Evolutionary conservation across 92 coral and sea anemone genomes (phyloP).

Genomic region (Siderastrea siderea): DNA sequence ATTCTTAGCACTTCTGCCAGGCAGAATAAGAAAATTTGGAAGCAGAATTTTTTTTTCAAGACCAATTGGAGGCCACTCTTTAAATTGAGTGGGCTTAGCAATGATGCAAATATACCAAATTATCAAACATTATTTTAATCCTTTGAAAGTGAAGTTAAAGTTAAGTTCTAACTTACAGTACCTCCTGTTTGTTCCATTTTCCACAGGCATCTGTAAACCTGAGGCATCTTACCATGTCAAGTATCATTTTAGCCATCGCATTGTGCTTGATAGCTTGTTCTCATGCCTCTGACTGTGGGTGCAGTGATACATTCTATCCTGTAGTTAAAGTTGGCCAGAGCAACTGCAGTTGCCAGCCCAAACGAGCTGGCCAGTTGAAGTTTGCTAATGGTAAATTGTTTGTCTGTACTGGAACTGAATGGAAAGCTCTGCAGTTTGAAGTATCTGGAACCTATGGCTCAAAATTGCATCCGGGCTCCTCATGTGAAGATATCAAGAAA

Average conservation of each 20-base stretch:
- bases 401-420: constrained; percentile 9
- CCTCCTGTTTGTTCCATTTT: neutral
- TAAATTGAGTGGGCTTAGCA: no score
- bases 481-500: constrained; percentile 19
- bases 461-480: neutral
- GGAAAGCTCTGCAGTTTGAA: constrained; percentile 16
- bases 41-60: no score
- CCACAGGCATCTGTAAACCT: neutral
- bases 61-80: no score
- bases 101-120: no score
- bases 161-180: neutral
- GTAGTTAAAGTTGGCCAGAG: neutral
- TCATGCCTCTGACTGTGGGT: neutral
- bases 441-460: neutral
- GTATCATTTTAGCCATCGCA: neutral
- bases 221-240: neutral
- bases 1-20: no score
- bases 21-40: no score
- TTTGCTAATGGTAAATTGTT: neutral
- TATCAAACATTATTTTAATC: no score
- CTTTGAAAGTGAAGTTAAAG: no score
- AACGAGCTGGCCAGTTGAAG: constrained; percentile 3
- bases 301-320: neutral
- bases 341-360: constrained; percentile 4
- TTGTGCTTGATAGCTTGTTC: neutral